phyloP scores from a whole-genome alignment of 2,888 invertebrate genomes.

The Taenaris catops region DNA sequence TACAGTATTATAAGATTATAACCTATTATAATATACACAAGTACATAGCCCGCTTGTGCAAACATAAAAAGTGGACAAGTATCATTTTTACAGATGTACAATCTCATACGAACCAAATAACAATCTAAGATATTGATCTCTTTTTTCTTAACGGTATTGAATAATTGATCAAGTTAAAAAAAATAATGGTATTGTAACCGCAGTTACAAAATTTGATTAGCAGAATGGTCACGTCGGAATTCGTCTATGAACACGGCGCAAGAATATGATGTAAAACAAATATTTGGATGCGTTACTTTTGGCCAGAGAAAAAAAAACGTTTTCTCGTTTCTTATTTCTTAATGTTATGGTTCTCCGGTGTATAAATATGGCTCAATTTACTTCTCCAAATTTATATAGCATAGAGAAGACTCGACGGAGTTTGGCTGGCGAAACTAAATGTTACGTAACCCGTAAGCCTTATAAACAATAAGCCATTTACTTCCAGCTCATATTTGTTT shows the following conservation, averaged over 20 bases:
- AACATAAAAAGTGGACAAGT: too few relatives aligned
- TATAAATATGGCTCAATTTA: too few relatives aligned
- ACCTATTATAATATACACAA: too few relatives aligned
- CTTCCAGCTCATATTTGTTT: too few relatives aligned
- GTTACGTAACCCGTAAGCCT: too few relatives aligned
- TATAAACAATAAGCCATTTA: too few relatives aligned
- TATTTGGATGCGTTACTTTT: slow-evolving; percentile 17
- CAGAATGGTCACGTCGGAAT: slow-evolving; percentile 75
- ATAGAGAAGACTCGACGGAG: too few relatives aligned
- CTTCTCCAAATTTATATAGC: too few relatives aligned
- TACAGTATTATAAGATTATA: too few relatives aligned
- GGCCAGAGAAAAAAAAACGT: background rate
- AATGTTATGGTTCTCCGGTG: too few relatives aligned
- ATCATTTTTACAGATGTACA: slow-evolving; percentile 12
- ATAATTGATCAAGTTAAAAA: slow-evolving; percentile 65
- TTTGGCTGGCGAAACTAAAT: too few relatives aligned
- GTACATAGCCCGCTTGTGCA: too few relatives aligned
- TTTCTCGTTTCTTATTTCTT: background rate
- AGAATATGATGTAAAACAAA: slow-evolving; percentile 7
- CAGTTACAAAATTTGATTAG: slow-evolving; percentile 80
- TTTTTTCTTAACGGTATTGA: slow-evolving; percentile 63
- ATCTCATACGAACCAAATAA: slow-evolving; percentile 22
- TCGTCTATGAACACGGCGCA: slow-evolving; percentile 41
- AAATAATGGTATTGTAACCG: slow-evolving; percentile 69
- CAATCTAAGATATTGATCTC: slow-evolving; percentile 34